phyloP scores from a whole-genome alignment of 2,797 vertebrate species.

The Chrosomus eos region DNA sequence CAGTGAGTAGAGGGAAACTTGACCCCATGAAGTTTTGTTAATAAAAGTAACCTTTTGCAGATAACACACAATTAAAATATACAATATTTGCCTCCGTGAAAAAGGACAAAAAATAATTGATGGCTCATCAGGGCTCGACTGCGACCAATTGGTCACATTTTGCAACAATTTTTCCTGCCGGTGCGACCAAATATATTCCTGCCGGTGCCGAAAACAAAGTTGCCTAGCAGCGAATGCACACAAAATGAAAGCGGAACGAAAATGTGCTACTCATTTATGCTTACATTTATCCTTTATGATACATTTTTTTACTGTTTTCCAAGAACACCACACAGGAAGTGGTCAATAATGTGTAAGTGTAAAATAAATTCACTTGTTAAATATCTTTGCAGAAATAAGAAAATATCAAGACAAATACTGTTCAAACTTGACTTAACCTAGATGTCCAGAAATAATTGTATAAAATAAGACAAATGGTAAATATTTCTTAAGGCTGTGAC shows the following conservation, averaged over 20 bases:
- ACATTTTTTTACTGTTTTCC: too few relatives aligned
- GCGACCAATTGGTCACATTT: too few relatives aligned
- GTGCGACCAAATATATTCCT: too few relatives aligned
- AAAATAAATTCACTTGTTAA: background rate
- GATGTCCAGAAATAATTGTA: background rate
- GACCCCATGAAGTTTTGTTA: background rate
- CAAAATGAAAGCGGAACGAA: too few relatives aligned
- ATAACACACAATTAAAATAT: background rate
- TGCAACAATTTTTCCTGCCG: too few relatives aligned
- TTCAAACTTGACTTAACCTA: background rate
- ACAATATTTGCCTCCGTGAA: background rate
- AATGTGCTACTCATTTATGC: too few relatives aligned
- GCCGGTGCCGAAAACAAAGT: too few relatives aligned
- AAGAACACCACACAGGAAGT: background rate
- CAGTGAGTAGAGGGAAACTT: background rate
- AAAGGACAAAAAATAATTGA: background rate
- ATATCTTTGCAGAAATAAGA: background rate
- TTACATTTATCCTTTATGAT: too few relatives aligned
- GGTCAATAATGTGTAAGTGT: background rate
- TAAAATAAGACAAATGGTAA: background rate
- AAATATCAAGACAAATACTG: background rate
- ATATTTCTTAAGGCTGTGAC: background rate
- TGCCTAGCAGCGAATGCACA: too few relatives aligned
- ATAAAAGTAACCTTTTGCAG: constrained; percentile 1
- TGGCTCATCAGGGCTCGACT: background rate